These are phyloP conservation scores for Tetranychus urticae DNA, from an alignment of 1,140 invertebrate species.

Conservation along the genomic window DNA sequence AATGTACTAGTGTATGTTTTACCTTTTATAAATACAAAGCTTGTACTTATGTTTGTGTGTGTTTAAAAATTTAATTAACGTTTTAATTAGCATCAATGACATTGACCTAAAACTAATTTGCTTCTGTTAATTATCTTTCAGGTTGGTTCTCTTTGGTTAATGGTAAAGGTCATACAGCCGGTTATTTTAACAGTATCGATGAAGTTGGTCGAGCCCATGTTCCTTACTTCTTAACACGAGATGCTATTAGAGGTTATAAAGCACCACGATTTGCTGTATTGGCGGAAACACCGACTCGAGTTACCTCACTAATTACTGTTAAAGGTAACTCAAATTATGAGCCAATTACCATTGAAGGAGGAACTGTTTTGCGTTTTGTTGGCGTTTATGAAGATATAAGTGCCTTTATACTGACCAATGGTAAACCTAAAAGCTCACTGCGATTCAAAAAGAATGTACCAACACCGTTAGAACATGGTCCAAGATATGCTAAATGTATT, in stretches of 20 bases:
- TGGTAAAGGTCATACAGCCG: constrained; percentile 9
- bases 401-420: not conserved
- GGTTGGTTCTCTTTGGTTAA: constrained; percentile 10
- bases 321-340: not conserved
- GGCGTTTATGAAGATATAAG: constrained; percentile 1
- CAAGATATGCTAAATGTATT: not conserved
- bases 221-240: constrained; percentile 7
- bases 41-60: too few species aligned
- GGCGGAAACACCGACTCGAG: not conserved
- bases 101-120: not conserved
- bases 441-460: not conserved
- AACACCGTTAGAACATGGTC: not conserved
- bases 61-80: too few species aligned
- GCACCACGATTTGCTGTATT: not conserved
- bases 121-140: not conserved
- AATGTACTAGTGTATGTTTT: too few species aligned
- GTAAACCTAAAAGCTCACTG: not conserved
- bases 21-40: too few species aligned
- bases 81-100: too few species aligned
- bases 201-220: constrained; percentile 9
- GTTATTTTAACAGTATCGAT: constrained; percentile 10
- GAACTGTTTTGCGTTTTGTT: not conserved
- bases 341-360: not conserved
- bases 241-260: not conserved
- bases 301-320: not conserved